Percentiles rank a stretch among this genome's conserved stretches.
phyloP scores from a whole-genome alignment of 2,888 invertebrate species.

The Taphrorychus bicolor region DNA sequence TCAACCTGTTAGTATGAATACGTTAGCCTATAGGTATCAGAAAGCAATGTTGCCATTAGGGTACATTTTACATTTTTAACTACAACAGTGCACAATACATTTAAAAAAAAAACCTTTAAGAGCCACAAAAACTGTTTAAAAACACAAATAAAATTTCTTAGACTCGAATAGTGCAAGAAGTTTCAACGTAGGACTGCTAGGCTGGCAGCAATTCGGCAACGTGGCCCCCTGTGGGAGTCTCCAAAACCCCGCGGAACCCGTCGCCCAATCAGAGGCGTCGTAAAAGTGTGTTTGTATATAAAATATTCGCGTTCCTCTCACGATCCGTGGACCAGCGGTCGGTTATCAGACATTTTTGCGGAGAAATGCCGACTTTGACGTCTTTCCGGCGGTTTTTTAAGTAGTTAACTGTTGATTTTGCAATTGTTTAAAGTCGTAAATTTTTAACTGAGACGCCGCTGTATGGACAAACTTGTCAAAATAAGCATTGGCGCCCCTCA shows the following conservation, averaged over 20 bases:
- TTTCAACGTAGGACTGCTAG: too few species aligned
- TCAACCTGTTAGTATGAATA: too few species aligned
- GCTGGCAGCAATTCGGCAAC: conserved; percentile 14
- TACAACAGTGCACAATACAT: too few species aligned
- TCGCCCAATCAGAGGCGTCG: conserved; percentile 24
- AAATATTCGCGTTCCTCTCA: conserved; percentile 32
- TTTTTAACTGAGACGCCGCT: not conserved
- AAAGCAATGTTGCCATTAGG: too few species aligned
- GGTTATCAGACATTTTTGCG: conserved; percentile 30
- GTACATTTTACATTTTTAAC: too few species aligned
- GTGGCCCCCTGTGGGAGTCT: conserved; percentile 26
- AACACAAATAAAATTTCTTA: too few species aligned
- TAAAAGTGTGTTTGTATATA: conserved; percentile 20
- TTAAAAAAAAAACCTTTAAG: too few species aligned
- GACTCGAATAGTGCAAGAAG: too few species aligned
- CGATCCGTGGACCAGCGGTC: conserved; percentile 7
- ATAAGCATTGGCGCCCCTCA: too few species aligned
- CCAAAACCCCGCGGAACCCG: conserved; percentile 31
- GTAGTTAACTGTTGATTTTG: not conserved
- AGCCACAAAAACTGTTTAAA: too few species aligned
- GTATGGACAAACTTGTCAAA: not conserved
- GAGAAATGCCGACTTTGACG: conserved; percentile 26
- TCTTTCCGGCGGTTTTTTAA: not conserved
- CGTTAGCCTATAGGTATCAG: too few species aligned
- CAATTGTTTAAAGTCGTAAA: not conserved